Evolutionary conservation across 2,888 invertebrate species (phyloP).

Genomic region (Zygothrica quintamaculata): DNA sequence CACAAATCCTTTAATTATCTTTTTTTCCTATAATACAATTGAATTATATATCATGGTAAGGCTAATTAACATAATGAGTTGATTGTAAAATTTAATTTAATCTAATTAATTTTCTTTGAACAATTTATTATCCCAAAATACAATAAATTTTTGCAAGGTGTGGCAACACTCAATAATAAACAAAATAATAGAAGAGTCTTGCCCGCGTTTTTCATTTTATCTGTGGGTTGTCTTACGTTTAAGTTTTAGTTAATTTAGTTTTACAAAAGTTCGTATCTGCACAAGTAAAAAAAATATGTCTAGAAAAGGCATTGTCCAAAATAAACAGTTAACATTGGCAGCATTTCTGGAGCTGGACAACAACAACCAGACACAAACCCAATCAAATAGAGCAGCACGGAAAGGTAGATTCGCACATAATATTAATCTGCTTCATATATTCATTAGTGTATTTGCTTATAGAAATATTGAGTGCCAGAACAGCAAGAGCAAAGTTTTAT

Average conservation of each 20-base stretch:
- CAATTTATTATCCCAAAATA: too few relatives aligned
- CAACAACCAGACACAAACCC: constrained; percentile 40
- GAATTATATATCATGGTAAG: background rate
- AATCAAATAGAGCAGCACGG: constrained; percentile 4
- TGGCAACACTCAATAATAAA: constrained; percentile 22
- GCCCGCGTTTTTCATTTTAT: constrained; percentile 44
- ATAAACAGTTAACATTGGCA: constrained; percentile 73
- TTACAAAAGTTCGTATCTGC: constrained; percentile 2
- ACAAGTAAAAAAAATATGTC: constrained; percentile 25
- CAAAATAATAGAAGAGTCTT: background rate
- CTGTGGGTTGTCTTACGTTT: constrained; percentile 26
- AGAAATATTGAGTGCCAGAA: constrained; percentile 37
- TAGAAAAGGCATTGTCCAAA: constrained; percentile 31
- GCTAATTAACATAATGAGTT: too few relatives aligned
- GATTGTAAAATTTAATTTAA: too few relatives aligned
- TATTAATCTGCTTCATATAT: background rate
- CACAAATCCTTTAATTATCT: too few relatives aligned
- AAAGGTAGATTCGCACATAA: background rate
- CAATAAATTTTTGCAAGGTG: background rate
- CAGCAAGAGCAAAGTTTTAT: constrained; percentile 46
- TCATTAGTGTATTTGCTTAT: constrained; percentile 2
- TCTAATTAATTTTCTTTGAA: too few relatives aligned
- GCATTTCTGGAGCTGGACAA: constrained; percentile 69
- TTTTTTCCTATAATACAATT: too few relatives aligned
- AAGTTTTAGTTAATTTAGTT: constrained; percentile 13